These are phyloP conservation scores for Netelia fuscicornis DNA, from an alignment of 2,888 invertebrate genomes.

Conservation along the genomic window DNA sequence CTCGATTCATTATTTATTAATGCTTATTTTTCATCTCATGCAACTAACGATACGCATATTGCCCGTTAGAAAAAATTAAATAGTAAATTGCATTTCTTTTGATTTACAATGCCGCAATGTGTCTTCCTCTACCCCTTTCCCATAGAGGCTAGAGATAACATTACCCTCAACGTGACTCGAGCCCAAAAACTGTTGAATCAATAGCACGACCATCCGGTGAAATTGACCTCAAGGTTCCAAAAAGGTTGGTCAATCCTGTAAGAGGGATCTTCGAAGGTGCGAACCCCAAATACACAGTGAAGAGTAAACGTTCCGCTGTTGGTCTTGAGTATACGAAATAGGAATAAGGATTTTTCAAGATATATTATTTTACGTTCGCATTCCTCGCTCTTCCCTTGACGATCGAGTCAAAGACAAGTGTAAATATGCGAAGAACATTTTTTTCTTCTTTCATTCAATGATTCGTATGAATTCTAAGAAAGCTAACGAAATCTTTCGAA, in stretches of 20 bases:
- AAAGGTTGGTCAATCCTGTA: background rate
- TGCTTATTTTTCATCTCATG: too few relatives aligned
- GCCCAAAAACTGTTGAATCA: background rate
- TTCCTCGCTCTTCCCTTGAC: conserved; percentile 14
- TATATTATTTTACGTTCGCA: conserved; percentile 33
- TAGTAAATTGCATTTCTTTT: too few relatives aligned
- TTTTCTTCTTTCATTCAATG: background rate
- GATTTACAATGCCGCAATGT: too few relatives aligned
- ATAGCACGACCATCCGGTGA: background rate
- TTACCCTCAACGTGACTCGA: background rate
- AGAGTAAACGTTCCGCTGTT: conserved; percentile 39
- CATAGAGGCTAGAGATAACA: background rate
- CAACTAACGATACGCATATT: too few relatives aligned
- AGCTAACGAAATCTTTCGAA: background rate
- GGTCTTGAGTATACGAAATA: conserved; percentile 24
- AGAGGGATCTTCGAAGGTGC: conserved; percentile 30
- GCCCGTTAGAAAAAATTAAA: too few relatives aligned
- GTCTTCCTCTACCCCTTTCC: too few relatives aligned
- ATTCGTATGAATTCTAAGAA: background rate
- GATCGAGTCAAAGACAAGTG: conserved; percentile 14
- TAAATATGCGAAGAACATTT: background rate
- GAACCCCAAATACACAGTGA: conserved; percentile 38
- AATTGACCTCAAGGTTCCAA: background rate
- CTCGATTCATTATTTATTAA: too few relatives aligned
- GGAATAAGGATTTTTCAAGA: conserved; percentile 34